Conservation (phyloP, 2,797 vertebrate species). For the Molossus alvarezi region DNA sequence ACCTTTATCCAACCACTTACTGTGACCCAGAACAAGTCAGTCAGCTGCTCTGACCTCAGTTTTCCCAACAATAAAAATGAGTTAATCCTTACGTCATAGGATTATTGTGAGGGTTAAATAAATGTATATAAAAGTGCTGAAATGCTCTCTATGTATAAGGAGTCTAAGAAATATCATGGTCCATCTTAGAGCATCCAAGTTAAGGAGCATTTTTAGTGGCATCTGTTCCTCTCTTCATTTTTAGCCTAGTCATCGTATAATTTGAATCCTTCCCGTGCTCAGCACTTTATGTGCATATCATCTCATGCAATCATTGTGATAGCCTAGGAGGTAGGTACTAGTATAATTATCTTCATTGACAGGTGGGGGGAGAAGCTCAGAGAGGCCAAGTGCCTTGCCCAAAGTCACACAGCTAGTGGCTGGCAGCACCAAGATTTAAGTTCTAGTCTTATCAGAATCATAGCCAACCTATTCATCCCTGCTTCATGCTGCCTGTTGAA, state of each 20-base stretch:
- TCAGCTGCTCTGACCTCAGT: constrained; percentile 3
- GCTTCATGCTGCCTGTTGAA: not conserved
- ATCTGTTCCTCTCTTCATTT: not conserved
- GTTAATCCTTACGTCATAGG: not conserved
- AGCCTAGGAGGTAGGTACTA: not conserved
- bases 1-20: not conserved
- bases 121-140: not conserved
- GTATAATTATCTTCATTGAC: not conserved
- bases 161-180: not conserved
- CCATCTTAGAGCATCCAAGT: not conserved
- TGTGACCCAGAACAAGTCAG: not conserved
- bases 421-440: not conserved
- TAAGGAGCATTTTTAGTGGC: not conserved
- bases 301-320: not conserved
- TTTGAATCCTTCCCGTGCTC: not conserved
- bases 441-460: not conserved
- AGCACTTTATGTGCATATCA: not conserved
- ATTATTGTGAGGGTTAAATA: constrained; percentile 23
- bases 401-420: not conserved
- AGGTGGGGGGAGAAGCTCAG: not conserved
- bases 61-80: constrained; percentile 25
- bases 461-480: not conserved
- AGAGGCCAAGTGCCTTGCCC: constrained; percentile 3
- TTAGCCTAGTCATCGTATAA: not conserved
- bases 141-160: not conserved